Base-by-base conservation (phyloP, 2,888 invertebrate species). In the Ochropacha duplaris region DNA sequence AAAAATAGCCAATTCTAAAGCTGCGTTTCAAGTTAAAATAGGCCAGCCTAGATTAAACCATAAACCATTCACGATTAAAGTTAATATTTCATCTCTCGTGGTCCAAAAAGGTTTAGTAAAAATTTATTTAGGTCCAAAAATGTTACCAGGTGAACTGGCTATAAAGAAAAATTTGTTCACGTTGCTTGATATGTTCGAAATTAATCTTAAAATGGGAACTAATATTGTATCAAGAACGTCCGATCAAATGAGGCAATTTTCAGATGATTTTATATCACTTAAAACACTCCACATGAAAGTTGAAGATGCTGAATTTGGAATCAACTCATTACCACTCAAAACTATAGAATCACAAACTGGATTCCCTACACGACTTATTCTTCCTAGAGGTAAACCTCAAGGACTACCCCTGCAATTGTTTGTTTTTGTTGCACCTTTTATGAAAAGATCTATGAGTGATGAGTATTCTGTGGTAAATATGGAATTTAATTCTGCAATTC, bases 91-190 rank as follows among this genome's bases (percentile, higher is more conserved):
- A 19, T 94, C 96, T 26, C 92, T 95, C 50, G 93, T 94, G 39
- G 78, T 89, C 2, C 91, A 91, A 64, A 94, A 94, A 75, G 95
- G 94, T 14, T 84, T 94, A 36, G 86, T 96, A 11, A 95, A 95
- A 71, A 87, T 96, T 50, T 96, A 94, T 89, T 79, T 96, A 39
- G 96, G 95, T 59, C 96, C 96, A 4, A 96, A 95, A 85, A 93
- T 94, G 66, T 93, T 95, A 74, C 93, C 94, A 44, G 93, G 93
- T 57, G 92, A 93, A 69, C 87, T 94, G 51, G 75, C 80, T 68
- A 81, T 64, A 73, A 94, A 73, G 86, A 94, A 86, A 84, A 93
- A 94, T 66, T 87, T 93, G 63, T 95, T 95, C 71, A 92, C 94
- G 58, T 84, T 94, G 70, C 79, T 95, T 19, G 96, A 96, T 74